These are phyloP conservation scores for Myodes glareolus DNA, from an alignment of 2,113 vertebrate genomes.

Conservation along the genomic window DNA sequence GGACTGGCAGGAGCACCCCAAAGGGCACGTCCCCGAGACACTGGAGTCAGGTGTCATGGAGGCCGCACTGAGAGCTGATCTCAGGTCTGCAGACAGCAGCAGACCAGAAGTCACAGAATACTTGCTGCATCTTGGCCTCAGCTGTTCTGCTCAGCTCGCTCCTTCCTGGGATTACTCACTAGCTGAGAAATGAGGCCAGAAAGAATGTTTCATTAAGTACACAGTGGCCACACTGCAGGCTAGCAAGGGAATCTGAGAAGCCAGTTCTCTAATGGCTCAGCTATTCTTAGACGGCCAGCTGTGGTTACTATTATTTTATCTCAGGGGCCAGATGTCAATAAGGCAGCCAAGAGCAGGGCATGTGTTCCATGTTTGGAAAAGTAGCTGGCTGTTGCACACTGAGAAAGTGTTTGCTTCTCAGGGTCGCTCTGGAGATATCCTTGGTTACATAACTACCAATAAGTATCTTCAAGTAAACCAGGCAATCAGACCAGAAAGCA, in stretches of 20 bases:
- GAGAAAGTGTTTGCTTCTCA: not conserved
- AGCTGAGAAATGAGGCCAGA: not conserved
- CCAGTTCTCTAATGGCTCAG: not conserved
- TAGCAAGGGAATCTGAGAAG: not conserved
- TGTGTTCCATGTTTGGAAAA: not conserved
- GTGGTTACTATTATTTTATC: not conserved
- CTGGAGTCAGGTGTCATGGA: not conserved
- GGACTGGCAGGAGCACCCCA: not conserved
- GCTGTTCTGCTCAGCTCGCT: slow-evolving; percentile 31
- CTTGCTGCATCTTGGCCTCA: not conserved
- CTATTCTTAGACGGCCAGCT: slow-evolving; percentile 6
- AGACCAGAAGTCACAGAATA: not conserved
- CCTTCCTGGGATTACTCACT: not conserved
- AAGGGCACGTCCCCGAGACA: not conserved
- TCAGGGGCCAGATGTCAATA: not conserved
- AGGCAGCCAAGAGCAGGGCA: not conserved
- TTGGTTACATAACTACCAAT: not conserved
- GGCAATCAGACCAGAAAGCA: not conserved
- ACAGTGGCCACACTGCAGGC: slow-evolving; percentile 1
- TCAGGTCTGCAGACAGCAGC: not conserved
- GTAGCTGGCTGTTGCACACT: not conserved
- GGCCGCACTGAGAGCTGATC: not conserved
- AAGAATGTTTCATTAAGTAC: not conserved
- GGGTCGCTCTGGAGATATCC: not conserved
- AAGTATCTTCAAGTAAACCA: slow-evolving; percentile 22